phyloP scores from a whole-genome alignment of 35 echinoderm and acorn worm genomes.

The Heliocidaris erythrogramma region DNA sequence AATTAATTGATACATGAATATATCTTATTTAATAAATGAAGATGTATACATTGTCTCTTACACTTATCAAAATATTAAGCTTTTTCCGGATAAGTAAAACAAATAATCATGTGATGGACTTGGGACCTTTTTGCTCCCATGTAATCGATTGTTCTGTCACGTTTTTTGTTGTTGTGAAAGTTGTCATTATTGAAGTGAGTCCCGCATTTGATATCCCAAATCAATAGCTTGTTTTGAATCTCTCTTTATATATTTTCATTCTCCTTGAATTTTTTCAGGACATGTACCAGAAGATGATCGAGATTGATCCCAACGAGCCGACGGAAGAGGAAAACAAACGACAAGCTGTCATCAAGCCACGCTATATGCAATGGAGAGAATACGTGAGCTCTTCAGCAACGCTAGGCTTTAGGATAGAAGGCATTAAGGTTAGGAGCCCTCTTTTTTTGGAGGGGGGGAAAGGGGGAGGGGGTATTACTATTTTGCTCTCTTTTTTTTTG shows the following conservation, averaged over 20 bases:
- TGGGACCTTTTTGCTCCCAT: too few species aligned
- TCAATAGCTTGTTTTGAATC: too few species aligned
- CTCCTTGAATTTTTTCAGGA: conserved; percentile 57
- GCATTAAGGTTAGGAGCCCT: conserved; percentile 80
- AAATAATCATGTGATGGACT: too few species aligned
- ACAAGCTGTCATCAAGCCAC: conserved; percentile 86
- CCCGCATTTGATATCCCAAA: too few species aligned
- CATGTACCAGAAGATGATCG: conserved; percentile 98
- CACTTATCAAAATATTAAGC: too few species aligned
- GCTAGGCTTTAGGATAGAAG: conserved; percentile 95
- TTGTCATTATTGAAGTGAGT: too few species aligned
- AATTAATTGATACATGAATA: too few species aligned
- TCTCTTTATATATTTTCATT: background rate
- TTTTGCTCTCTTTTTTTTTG: background rate
- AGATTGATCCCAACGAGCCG: conserved; percentile 84
- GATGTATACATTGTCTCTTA: too few species aligned
- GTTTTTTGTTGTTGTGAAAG: too few species aligned
- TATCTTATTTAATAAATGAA: too few species aligned
- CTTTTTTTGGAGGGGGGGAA: background rate
- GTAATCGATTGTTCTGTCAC: too few species aligned
- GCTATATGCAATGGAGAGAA: conserved; percentile 99
- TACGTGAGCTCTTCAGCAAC: conserved; percentile 96
- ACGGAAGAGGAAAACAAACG: conserved; percentile 75
- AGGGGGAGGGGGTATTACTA: background rate
- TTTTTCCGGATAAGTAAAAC: too few species aligned